These are phyloP conservation scores for Pyrochroa serraticornis DNA, from an alignment of 2,888 invertebrate genomes.

Conservation along the genomic window DNA sequence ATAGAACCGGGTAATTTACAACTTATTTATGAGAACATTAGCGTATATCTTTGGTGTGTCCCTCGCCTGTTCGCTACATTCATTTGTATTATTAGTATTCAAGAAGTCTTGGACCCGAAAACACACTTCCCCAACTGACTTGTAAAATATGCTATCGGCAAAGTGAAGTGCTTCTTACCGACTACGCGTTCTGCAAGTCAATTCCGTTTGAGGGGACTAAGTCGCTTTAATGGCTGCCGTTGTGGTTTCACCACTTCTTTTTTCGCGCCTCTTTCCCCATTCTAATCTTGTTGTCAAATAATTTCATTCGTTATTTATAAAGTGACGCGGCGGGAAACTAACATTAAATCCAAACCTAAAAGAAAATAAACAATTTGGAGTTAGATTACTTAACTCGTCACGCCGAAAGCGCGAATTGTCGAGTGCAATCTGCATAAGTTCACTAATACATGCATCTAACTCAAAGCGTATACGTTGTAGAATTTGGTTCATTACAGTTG, in stretches of 20 bases:
- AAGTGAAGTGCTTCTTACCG: conserved; percentile 32
- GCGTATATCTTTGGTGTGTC: background rate
- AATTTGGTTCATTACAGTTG: too few relatives aligned
- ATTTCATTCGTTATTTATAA: conserved; percentile 10
- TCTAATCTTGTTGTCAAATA: conserved; percentile 14
- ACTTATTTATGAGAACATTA: conserved; percentile 10
- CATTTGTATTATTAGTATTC: conserved; percentile 22
- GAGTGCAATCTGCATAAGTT: too few relatives aligned
- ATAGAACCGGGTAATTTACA: background rate
- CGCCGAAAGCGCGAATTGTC: too few relatives aligned
- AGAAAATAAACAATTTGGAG: too few relatives aligned
- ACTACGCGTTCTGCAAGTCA: conserved; percentile 33
- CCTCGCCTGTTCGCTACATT: background rate
- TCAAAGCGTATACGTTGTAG: too few relatives aligned
- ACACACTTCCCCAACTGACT: conserved; percentile 36
- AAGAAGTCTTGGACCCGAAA: conserved; percentile 17
- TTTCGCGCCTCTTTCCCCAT: conserved; percentile 1
- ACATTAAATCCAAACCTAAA: background rate
- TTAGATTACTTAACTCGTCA: too few relatives aligned
- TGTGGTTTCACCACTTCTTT: conserved; percentile 11
- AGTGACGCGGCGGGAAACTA: background rate
- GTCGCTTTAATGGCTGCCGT: conserved; percentile 22
- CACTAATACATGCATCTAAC: too few relatives aligned
- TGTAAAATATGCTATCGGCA: conserved; percentile 38
- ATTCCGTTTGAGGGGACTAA: conserved; percentile 9